These are phyloP conservation scores for Melanocharis versteri DNA, from an alignment of 2,113 vertebrate species.

Conservation along the genomic window DNA sequence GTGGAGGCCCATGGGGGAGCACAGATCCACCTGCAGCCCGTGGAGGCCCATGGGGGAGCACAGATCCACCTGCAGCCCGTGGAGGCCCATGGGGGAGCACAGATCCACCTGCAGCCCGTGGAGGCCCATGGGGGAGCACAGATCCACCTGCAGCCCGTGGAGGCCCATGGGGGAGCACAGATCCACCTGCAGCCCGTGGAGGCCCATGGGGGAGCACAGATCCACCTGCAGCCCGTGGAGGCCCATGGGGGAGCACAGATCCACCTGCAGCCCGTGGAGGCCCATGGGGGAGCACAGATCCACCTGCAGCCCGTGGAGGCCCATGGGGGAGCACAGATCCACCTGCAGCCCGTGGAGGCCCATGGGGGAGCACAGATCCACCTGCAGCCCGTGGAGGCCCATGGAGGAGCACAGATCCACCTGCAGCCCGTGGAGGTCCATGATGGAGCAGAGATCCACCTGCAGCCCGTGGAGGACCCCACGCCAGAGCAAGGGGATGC, in stretches of 20 bases:
- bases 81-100: neutral
- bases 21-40: too few relatives aligned
- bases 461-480: rapidly evolving
- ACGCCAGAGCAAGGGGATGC: rapidly evolving
- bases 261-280: neutral
- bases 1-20: too few relatives aligned
- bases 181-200: rapidly evolving
- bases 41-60: too few relatives aligned
- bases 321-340: neutral
- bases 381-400: rapidly evolving
- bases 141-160: too few relatives aligned
- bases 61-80: neutral
- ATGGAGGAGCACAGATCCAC: neutral
- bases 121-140: too few relatives aligned
- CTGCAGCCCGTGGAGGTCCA: rapidly evolving
- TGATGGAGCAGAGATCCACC: neutral
- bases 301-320: neutral
- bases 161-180: too few relatives aligned
- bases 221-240: neutral
- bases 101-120: neutral
- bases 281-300: neutral
- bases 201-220: neutral
- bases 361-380: neutral
- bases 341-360: too few relatives aligned
- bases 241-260: rapidly evolving